A percentile compares a stretch with the other conserved stretches of the same genome.
Evolutionary conservation across 2,113 vertebrate species (phyloP).

Genomic region (human): DNA sequence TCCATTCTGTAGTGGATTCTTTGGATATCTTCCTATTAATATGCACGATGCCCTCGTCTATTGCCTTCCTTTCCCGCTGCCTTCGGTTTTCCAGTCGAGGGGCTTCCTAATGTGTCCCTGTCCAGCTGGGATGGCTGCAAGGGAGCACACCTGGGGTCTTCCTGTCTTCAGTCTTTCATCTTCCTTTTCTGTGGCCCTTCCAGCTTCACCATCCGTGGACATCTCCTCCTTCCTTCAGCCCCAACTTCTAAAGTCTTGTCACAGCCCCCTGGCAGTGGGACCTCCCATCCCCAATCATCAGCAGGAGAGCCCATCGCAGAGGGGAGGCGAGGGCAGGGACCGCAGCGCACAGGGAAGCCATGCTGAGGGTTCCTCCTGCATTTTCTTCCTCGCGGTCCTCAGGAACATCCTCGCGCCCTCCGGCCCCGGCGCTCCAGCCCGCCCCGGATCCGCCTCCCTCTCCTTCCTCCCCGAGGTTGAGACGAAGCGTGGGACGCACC

Average conservation of each 20-base stretch:
- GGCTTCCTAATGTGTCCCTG: background rate
- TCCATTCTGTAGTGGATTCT: background rate
- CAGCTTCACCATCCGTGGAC: background rate
- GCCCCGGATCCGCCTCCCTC: conserved; percentile 75
- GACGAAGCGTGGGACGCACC: conserved; percentile 67
- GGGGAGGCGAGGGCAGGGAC: conserved; percentile 57
- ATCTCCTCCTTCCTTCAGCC: background rate
- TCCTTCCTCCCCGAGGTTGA: conserved; percentile 64
- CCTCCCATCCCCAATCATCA: conserved; percentile 36
- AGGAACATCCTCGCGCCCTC: conserved; percentile 58
- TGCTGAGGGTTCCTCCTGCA: conserved; percentile 61
- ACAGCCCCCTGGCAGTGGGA: conserved; percentile 38
- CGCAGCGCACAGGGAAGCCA: conserved; percentile 66
- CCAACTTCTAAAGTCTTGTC: background rate
- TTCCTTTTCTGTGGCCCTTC: conserved; percentile 35
- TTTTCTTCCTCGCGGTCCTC: conserved; percentile 57
- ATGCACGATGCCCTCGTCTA: background rate
- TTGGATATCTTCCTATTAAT: background rate
- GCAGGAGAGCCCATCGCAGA: conserved; percentile 55
- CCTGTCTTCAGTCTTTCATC: background rate
- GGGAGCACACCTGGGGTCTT: background rate
- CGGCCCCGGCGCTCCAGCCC: conserved; percentile 68
- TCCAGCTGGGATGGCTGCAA: background rate
- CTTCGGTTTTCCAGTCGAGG: conserved; percentile 2
- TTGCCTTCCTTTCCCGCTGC: background rate